Percentiles rank a stretch among this genome's conserved stretches.
Conservation (phyloP, 2,888 invertebrate genomes). For the Aethes cnicana region DNA sequence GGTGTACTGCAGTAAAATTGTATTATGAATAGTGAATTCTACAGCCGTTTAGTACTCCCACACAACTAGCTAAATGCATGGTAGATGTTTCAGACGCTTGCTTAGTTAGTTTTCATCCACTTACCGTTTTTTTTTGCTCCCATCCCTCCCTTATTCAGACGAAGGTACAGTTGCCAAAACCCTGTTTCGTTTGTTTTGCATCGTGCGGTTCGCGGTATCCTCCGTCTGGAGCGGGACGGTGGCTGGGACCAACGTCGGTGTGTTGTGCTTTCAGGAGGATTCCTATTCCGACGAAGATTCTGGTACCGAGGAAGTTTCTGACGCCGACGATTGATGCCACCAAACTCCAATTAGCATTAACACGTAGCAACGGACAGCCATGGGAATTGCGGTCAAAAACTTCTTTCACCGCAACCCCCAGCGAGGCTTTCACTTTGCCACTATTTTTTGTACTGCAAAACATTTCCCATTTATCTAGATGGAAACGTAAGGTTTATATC, state of each 20-base stretch:
- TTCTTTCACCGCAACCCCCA: conserved; percentile 6
- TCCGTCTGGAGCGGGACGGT: conserved; percentile 56
- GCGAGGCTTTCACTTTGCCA: conserved; percentile 33
- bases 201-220: conserved; percentile 34
- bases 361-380: conserved; percentile 36
- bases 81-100: conserved; percentile 58
- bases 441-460: conserved; percentile 33
- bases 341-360: conserved; percentile 58
- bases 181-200: conserved; percentile 33
- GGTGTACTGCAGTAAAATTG: neutral
- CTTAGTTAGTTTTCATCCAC: conserved; percentile 44
- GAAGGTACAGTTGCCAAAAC: conserved; percentile 54
- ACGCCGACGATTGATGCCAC: conserved; percentile 72
- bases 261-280: conserved; percentile 81
- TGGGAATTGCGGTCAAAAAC: neutral
- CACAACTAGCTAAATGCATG: conserved; percentile 55
- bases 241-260: conserved; percentile 61
- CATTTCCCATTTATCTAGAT: conserved; percentile 56
- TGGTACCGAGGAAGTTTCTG: conserved; percentile 76
- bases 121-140: conserved; percentile 44
- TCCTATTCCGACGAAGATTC: conserved; percentile 78
- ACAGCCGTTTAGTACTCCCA: conserved; percentile 68
- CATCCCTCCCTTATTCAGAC: conserved; percentile 53
- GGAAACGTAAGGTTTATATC: conserved; percentile 47
- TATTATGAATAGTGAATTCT: conserved; percentile 61